Percentiles rank a stretch among this genome's conserved stretches.
Evolutionary conservation across 1,140 invertebrate species (phyloP).

Genomic region (Cataglyphis hispanica): DNA sequence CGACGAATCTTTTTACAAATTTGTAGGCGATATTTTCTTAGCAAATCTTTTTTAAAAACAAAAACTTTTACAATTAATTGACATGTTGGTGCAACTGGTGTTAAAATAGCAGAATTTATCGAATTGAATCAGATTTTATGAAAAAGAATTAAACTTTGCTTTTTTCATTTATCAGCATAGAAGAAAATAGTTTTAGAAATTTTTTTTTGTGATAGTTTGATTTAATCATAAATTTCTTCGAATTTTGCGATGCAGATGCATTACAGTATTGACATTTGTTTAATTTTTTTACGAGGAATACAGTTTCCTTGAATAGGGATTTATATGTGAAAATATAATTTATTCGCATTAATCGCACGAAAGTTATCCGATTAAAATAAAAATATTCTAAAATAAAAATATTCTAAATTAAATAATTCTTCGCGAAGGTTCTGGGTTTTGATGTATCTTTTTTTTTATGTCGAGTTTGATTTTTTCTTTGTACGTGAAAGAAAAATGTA

Average conservation of each 20-base stretch:
- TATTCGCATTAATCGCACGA: background rate
- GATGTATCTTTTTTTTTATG: background rate
- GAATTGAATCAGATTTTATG: background rate
- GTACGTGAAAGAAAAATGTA: slow-evolving; percentile 28
- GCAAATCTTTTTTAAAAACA: background rate
- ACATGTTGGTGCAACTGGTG: background rate
- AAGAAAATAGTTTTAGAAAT: background rate
- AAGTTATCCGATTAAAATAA: background rate
- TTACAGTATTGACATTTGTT: too few relatives aligned
- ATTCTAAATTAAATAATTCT: background rate
- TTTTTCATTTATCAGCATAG: background rate
- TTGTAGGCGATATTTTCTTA: background rate
- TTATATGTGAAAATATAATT: background rate
- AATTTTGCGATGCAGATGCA: background rate
- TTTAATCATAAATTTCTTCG: background rate
- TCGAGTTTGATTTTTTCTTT: slow-evolving; percentile 11
- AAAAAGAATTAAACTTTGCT: background rate
- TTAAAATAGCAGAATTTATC: background rate
- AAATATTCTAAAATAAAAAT: background rate
- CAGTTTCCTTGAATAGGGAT: background rate
- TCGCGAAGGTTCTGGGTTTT: background rate
- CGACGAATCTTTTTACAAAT: background rate
- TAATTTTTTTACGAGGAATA: background rate
- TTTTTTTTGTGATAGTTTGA: background rate
- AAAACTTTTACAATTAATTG: background rate